phyloP scores from a whole-genome alignment of 2,797 vertebrate species.

The Chaetophractus vellerosus region DNA sequence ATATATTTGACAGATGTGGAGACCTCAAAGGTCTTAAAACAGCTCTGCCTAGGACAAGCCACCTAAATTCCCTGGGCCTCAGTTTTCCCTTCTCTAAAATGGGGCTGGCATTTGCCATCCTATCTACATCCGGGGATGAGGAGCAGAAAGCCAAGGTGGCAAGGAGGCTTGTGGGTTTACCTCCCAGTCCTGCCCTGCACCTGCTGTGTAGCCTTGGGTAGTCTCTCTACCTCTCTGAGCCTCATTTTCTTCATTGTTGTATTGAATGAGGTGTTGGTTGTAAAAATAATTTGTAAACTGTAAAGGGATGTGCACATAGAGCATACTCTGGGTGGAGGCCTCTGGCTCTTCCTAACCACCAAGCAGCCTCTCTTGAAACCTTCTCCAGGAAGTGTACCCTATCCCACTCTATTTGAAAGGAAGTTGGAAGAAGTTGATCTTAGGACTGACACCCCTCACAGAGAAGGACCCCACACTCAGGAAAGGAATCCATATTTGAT shows the following conservation, averaged over 20 bases:
- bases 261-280: background rate
- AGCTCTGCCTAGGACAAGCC: slow-evolving; percentile 22
- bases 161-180: background rate
- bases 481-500: background rate
- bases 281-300: background rate
- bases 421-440: slow-evolving; percentile 43
- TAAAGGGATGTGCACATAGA: background rate
- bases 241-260: background rate
- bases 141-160: background rate
- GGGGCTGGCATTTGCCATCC: background rate
- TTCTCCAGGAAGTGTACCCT: slow-evolving; percentile 47
- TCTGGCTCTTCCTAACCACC: background rate
- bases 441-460: background rate
- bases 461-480: background rate
- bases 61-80: slow-evolving; percentile 55
- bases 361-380: slow-evolving; percentile 16
- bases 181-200: background rate
- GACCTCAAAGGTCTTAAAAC: slow-evolving; percentile 50
- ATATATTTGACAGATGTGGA: slow-evolving; percentile 53
- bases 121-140: background rate
- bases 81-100: slow-evolving; percentile 62
- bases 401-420: background rate
- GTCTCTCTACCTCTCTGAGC: slow-evolving; percentile 54
- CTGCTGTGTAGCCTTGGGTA: background rate
- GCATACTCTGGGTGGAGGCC: background rate